phyloP scores from a whole-genome alignment of 2,113 vertebrate species.

The Phyllostomus discolor region DNA sequence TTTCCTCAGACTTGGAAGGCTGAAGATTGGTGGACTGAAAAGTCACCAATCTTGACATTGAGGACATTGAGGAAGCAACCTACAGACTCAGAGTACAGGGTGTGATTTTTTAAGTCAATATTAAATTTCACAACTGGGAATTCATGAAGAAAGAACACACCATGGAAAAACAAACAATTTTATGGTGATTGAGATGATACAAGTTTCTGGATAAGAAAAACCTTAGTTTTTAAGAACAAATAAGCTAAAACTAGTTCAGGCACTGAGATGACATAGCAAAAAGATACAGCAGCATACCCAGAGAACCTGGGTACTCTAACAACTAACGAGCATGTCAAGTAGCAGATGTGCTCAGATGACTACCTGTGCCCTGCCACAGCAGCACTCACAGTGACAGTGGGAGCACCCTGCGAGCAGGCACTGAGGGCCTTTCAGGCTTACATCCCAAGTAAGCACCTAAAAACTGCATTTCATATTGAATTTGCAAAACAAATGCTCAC shows the following conservation, averaged over 20 bases:
- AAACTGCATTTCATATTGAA: not conserved
- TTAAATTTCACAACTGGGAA: slow-evolving; percentile 34
- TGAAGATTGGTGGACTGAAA: not conserved
- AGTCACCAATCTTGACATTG: not conserved
- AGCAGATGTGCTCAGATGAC: not conserved
- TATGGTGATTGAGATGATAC: not conserved
- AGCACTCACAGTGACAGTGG: rapidly evolving
- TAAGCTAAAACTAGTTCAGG: not conserved
- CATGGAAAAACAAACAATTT: slow-evolving; percentile 40
- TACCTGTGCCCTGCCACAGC: rapidly evolving
- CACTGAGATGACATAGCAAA: not conserved
- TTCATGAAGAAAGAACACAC: not conserved
- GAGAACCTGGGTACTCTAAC: not conserved
- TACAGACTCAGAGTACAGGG: not conserved
- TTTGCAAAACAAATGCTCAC: not conserved
- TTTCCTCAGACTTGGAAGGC: not conserved
- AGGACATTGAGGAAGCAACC: not conserved
- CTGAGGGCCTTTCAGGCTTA: not conserved
- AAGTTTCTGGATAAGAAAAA: not conserved
- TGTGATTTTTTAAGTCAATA: slow-evolving; percentile 25
- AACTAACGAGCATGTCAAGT: not conserved
- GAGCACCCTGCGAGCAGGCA: not conserved
- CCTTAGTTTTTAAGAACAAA: not conserved
- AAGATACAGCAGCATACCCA: not conserved
- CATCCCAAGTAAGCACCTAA: not conserved